These are phyloP conservation scores for Parnassius orleans DNA, from an alignment of 2,888 invertebrate genomes.

Conservation along the genomic window DNA sequence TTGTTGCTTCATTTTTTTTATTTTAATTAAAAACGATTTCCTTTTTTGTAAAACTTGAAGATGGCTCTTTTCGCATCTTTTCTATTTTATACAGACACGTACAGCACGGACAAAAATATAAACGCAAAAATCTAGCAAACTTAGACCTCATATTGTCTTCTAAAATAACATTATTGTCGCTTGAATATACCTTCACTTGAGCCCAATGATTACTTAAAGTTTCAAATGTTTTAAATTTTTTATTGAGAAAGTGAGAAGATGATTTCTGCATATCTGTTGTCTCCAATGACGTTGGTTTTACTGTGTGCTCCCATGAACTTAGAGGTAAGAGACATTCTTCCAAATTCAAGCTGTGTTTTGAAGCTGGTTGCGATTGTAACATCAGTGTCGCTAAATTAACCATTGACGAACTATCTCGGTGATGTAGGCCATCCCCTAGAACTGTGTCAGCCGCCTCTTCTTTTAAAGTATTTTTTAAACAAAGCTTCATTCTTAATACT, in stretches of 20 bases:
- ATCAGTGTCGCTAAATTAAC: conserved; percentile 81
- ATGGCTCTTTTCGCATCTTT: conserved; percentile 51
- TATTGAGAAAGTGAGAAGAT: conserved; percentile 15
- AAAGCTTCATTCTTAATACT: conserved; percentile 75
- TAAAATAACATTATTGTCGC: conserved; percentile 44
- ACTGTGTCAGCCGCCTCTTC: conserved; percentile 67
- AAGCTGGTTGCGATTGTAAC: conserved; percentile 57
- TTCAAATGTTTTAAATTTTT: conserved; percentile 19
- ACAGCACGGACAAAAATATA: conserved; percentile 74
- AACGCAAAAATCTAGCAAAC: conserved; percentile 62
- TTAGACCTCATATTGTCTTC: conserved; percentile 54
- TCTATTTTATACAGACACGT: conserved; percentile 68
- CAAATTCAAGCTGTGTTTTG: conserved; percentile 58
- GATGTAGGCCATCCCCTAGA: conserved; percentile 80
- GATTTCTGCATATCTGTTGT: conserved; percentile 32
- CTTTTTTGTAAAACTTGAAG: conserved; percentile 37
- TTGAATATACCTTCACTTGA: conserved; percentile 35
- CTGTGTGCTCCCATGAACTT: conserved; percentile 77
- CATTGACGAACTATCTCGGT: conserved; percentile 80
- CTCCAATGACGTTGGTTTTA: conserved; percentile 39
- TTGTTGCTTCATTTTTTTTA: not conserved
- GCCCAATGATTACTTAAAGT: conserved; percentile 31
- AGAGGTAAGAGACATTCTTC: conserved; percentile 79
- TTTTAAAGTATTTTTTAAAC: conserved; percentile 59
- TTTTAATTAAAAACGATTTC: conserved; percentile 17